Conservation (phyloP, 2,888 invertebrate species). For the Trilocha varians region DNA sequence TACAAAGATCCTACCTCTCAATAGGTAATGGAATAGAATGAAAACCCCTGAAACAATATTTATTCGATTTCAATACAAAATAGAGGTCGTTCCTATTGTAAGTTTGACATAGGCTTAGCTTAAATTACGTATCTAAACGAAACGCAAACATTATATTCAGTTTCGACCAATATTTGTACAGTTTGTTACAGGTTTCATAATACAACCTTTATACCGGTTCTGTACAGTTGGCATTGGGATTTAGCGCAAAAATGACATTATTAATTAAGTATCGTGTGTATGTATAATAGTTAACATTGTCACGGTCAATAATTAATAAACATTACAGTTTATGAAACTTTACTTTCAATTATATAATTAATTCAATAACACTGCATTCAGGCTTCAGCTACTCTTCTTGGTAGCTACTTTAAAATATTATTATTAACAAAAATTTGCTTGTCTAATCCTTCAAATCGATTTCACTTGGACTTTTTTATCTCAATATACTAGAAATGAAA, state of each 20-base stretch:
- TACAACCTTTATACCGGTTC: constrained; percentile 28
- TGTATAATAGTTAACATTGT: no score
- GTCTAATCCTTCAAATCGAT: no score
- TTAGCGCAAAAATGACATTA: constrained; percentile 5
- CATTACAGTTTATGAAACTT: no score
- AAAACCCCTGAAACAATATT: not conserved
- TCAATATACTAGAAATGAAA: not conserved
- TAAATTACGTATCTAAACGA: constrained; percentile 19
- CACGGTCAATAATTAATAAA: no score
- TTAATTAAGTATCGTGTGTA: not conserved
- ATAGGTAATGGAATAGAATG: not conserved
- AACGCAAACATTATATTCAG: constrained; percentile 30
- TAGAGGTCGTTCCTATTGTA: constrained; percentile 3
- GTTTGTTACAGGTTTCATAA: constrained; percentile 32
- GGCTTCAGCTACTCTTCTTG: no score
- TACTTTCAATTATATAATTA: no score
- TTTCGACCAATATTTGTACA: constrained; percentile 31
- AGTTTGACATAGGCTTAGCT: constrained; percentile 15
- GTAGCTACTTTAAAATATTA: no score
- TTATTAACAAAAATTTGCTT: no score
- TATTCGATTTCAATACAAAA: not conserved
- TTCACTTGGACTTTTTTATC: not conserved
- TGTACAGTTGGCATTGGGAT: constrained; percentile 41
- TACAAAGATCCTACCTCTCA: no score
- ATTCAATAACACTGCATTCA: no score